Evolutionary conservation across 2,888 invertebrate genomes (phyloP), one percentile per base, ranked within the genome.

Genomic region (Drosophila nigritarsus): DNA sequence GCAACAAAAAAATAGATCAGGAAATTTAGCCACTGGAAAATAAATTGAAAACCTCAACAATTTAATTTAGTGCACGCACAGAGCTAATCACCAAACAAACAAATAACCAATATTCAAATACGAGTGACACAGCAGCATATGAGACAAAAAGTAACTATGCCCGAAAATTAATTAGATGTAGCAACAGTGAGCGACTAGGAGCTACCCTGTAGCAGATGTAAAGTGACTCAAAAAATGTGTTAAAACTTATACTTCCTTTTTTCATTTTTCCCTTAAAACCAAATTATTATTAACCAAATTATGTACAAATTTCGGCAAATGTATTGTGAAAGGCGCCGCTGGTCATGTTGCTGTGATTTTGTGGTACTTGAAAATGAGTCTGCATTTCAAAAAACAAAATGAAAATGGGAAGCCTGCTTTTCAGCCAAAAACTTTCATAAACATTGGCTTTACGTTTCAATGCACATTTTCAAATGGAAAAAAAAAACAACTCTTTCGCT

Each of bases 31-130:
- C 65, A 60, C 24, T 42, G 42, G n/a, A 63, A 69, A 76, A 49
- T 48, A 32, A 65, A 61, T 61, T 45, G 20, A 51, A 42, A 56
- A 54, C 82, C 62, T 50, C 63, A 67, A 68, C 61, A 66, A 78
- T 87, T 87, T 72, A 66, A 81, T 89, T 83, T 73, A 67, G 64
- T 72, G 58, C 65, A 63, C 53, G 58, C 63, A 53, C 62, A 54
- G 54, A 61, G 50, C 69, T 69, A 75, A 79, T 64, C 62, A 63
- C 32, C 65, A 66, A 65, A 42, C 45, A 42, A 50, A 15, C 58
- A 71, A 71, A 78, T 56, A 76, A 68, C 73, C 45, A 65, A 76
- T 62, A 85, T 76, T 80, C 48, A 56, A 74, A 68, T 63, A 40
- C 56, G 65, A 51, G 60, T 49, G 56, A 65, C 79, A 74, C 8